Conservation (phyloP, 2,797 vertebrate species). For the Hemibagrus guttatus region DNA sequence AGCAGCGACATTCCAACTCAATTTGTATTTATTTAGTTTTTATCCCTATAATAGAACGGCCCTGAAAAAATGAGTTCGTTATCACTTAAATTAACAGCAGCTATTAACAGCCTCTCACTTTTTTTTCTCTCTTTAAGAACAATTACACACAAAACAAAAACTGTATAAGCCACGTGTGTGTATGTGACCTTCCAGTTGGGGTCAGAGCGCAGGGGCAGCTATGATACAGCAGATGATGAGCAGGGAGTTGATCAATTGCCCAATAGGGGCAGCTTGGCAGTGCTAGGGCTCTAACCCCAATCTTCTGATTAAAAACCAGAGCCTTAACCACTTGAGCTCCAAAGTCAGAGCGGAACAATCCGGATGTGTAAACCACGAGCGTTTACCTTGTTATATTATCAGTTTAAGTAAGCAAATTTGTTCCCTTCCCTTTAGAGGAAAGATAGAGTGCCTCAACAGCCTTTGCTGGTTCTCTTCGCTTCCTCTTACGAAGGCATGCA, state of each 20-base stretch:
- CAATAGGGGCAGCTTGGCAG: too few relatives aligned
- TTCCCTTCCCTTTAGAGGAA: conserved; percentile 5
- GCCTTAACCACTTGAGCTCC: too few relatives aligned
- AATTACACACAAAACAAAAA: too few relatives aligned
- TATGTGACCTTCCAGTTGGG: too few relatives aligned
- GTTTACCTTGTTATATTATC: neutral
- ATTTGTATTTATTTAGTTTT: neutral
- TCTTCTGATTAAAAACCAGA: too few relatives aligned
- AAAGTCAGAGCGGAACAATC: neutral
- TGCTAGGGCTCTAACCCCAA: too few relatives aligned
- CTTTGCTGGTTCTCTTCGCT: conserved; percentile 15
- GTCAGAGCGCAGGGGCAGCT: too few relatives aligned
- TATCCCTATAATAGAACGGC: neutral
- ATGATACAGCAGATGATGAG: too few relatives aligned
- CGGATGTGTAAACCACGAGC: neutral
- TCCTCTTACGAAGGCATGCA: neutral
- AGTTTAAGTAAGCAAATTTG: neutral
- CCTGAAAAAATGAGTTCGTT: neutral
- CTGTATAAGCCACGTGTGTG: too few relatives aligned
- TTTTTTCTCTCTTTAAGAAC: too few relatives aligned
- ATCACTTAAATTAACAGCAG: neutral
- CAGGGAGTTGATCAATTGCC: too few relatives aligned
- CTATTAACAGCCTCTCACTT: neutral
- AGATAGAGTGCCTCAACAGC: neutral
- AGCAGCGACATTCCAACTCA: neutral